These are phyloP conservation scores for Aleiodes leptofemur DNA, from an alignment of 2,888 invertebrate genomes.

Conservation along the genomic window DNA sequence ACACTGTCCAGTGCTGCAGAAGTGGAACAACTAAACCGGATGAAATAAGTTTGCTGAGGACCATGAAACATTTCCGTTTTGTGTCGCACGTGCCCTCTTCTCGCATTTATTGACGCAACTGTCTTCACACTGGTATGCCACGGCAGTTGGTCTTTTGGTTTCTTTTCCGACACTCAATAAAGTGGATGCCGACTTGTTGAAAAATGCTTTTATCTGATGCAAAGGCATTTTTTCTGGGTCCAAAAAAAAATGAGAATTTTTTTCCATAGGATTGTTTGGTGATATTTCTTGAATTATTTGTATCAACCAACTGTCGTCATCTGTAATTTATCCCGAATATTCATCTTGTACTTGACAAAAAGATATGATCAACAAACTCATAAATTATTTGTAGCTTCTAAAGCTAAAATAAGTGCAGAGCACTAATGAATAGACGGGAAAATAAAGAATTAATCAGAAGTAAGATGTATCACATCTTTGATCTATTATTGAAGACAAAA, in stretches of 20 bases:
- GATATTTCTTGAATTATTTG: not conserved
- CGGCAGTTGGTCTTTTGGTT: conserved; percentile 51
- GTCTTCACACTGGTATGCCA: conserved; percentile 38
- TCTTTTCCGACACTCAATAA: not conserved
- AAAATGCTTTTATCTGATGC: conserved; percentile 2
- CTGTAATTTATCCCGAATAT: not conserved
- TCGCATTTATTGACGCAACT: conserved; percentile 54
- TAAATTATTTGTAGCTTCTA: not conserved
- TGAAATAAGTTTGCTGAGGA: conserved; percentile 41
- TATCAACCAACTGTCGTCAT: not conserved
- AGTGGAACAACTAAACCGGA: conserved; percentile 2
- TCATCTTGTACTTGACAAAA: too few species aligned
- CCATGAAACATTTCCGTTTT: conserved; percentile 40
- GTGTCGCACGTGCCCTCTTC: conserved; percentile 48
- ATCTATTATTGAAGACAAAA: conserved; percentile 40
- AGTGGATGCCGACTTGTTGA: conserved; percentile 19
- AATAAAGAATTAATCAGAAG: conserved; percentile 14
- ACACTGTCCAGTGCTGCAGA: conserved; percentile 33
- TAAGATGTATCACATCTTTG: conserved; percentile 35
- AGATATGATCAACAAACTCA: too few species aligned
- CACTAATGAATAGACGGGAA: not conserved
- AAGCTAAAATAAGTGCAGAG: not conserved
- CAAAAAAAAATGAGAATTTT: not conserved
- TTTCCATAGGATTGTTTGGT: not conserved
- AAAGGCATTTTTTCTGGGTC: conserved; percentile 1